Evolutionary conservation across 1,140 invertebrate genomes (phyloP).

Genomic region (Drosophila triauraria): DNA sequence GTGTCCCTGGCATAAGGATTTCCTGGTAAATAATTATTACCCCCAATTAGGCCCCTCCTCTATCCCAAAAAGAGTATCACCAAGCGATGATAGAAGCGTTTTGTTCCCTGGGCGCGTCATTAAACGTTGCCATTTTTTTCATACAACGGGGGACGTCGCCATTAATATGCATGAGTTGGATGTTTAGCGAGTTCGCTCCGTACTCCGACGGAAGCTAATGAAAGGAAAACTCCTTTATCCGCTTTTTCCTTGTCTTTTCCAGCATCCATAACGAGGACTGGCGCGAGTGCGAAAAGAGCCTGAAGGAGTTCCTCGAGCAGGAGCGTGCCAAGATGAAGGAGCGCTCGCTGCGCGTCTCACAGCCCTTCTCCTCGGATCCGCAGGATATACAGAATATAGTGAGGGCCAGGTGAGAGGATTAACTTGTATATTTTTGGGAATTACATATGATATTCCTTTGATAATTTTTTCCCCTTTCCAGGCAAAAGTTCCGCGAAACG

Average conservation of each 20-base stretch:
- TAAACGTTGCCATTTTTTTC: conserved; percentile 18
- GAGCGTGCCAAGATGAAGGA: conserved; percentile 83
- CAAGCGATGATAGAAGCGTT: conserved; percentile 7
- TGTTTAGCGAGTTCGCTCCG: conserved; percentile 36
- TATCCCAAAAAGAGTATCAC: conserved; percentile 11
- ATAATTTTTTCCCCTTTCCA: too few species aligned
- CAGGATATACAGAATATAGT: conserved; percentile 78
- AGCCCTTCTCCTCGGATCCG: conserved; percentile 76
- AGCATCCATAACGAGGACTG: conserved; percentile 80
- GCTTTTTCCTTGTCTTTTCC: background rate
- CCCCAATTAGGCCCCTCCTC: too few species aligned
- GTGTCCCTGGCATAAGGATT: background rate
- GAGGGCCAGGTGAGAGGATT: conserved; percentile 58
- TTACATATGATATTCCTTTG: background rate
- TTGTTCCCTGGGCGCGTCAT: conserved; percentile 1
- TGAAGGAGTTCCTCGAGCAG: conserved; percentile 78
- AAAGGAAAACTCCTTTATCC: conserved; percentile 29
- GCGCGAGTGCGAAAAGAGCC: conserved; percentile 78
- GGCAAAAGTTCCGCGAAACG: conserved; percentile 77
- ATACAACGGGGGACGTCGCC: background rate
- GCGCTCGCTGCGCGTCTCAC: conserved; percentile 64
- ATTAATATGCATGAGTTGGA: conserved; percentile 67
- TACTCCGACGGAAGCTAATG: conserved; percentile 39
- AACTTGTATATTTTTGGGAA: background rate
- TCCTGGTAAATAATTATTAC: background rate